A percentile compares a stretch with the other conserved stretches of the same genome.
phyloP scores from a whole-genome alignment of 1,140 invertebrate genomes.

The Patella vulgata region DNA sequence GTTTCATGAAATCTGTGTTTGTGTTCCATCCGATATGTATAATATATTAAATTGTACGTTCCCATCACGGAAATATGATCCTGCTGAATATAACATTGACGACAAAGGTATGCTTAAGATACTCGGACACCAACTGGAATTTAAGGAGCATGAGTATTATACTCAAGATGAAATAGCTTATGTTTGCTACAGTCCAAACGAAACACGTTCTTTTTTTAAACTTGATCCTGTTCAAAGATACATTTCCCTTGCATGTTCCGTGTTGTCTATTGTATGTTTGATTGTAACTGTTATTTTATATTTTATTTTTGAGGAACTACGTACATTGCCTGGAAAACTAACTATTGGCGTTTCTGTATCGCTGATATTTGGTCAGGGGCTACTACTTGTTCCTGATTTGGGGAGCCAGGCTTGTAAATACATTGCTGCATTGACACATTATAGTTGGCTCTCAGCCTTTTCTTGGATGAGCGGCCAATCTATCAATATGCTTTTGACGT shows the following conservation, averaged over 20 bases:
- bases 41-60: too few species aligned
- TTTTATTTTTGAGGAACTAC: slow-evolving; percentile 9
- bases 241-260: slow-evolving; percentile 4
- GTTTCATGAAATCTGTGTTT: too few species aligned
- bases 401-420: slow-evolving; percentile 47
- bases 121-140: too few species aligned
- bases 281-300: slow-evolving; percentile 7
- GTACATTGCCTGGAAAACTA: slow-evolving; percentile 6
- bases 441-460: slow-evolving; percentile 89
- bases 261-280: background rate
- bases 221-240: background rate
- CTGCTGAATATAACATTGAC: too few species aligned
- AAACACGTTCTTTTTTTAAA: too few species aligned
- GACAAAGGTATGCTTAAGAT: too few species aligned
- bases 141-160: too few species aligned
- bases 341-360: slow-evolving; percentile 1
- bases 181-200: too few species aligned
- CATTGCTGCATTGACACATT: slow-evolving; percentile 83
- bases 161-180: too few species aligned
- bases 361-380: background rate
- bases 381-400: too few species aligned
- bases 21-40: too few species aligned
- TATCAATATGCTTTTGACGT: slow-evolving; percentile 44
- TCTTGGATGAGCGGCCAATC: slow-evolving; percentile 97
- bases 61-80: too few species aligned